phyloP scores from a whole-genome alignment of 1,140 invertebrate species.

The Nylanderia fulva region DNA sequence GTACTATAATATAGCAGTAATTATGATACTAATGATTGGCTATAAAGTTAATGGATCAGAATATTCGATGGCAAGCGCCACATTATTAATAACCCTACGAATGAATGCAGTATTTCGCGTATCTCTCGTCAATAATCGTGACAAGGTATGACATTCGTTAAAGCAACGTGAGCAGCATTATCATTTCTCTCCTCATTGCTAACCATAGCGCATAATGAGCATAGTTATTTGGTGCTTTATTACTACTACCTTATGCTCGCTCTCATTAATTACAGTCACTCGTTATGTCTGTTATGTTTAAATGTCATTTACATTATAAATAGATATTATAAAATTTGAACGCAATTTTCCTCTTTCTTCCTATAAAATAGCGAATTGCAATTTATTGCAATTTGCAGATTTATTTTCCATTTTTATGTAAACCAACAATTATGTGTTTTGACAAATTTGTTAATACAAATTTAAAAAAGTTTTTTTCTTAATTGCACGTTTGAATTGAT shows the following conservation, averaged over 20 bases:
- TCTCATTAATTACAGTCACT: slow-evolving; percentile 33
- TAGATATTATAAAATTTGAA: neutral
- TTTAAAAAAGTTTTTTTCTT: neutral
- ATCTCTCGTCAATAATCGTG: neutral
- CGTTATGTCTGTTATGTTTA: neutral
- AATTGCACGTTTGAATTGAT: neutral
- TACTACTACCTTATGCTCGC: slow-evolving; percentile 25
- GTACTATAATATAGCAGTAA: neutral
- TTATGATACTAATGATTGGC: neutral
- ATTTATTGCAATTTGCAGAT: too few relatives aligned
- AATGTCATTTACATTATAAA: neutral
- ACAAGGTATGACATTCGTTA: slow-evolving; percentile 59
- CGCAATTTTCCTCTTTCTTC: neutral
- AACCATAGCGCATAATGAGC: slow-evolving; percentile 20
- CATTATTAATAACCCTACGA: slow-evolving; percentile 56
- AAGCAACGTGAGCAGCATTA: slow-evolving; percentile 60
- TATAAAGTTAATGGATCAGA: neutral
- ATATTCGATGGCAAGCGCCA: slow-evolving; percentile 16
- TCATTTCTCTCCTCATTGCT: slow-evolving; percentile 18
- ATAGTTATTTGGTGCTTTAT: slow-evolving; percentile 33
- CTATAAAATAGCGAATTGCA: neutral
- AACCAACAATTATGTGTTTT: neutral
- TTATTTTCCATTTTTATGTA: neutral
- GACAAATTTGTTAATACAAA: neutral
- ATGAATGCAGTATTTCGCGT: slow-evolving; percentile 55